Evolutionary conservation across 1,140 invertebrate genomes (phyloP).

Genomic region (Luehdorfia chinensis): DNA sequence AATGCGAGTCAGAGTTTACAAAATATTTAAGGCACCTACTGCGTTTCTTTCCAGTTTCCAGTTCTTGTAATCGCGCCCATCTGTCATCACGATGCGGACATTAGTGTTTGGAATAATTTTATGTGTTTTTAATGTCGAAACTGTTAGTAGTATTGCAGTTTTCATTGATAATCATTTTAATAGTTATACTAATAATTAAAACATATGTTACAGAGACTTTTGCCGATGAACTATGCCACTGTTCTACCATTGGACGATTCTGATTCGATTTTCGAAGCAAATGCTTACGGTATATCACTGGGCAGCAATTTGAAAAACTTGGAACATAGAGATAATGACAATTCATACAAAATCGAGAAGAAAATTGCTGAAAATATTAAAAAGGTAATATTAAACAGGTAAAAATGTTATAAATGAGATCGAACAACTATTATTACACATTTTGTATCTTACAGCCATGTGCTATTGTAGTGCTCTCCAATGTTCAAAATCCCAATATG

Average conservation of each 20-base stretch:
- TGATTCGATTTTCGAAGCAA: conserved; percentile 15
- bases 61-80: background rate
- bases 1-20: conserved; percentile 45
- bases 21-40: conserved; percentile 20
- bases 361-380: conserved; percentile 23
- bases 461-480: conserved; percentile 55
- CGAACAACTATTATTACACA: too few relatives aligned
- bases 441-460: conserved; percentile 59
- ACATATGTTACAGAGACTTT: conserved; percentile 40
- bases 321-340: conserved; percentile 21
- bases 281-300: conserved; percentile 22
- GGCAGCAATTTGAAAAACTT: conserved; percentile 26
- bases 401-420: too few relatives aligned
- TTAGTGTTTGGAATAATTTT: conserved; percentile 4
- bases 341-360: conserved; percentile 28
- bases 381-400: conserved; percentile 23
- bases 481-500: conserved; percentile 50
- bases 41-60: conserved; percentile 1
- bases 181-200: too few relatives aligned
- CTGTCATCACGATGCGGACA: conserved; percentile 34
- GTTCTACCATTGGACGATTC: conserved; percentile 22
- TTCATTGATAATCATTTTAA: too few relatives aligned
- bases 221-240: conserved; percentile 36
- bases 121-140: background rate
- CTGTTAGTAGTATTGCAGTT: too few relatives aligned